Evolutionary conservation across 2,888 invertebrate species (phyloP).

Genomic region (Suillia variegata): DNA sequence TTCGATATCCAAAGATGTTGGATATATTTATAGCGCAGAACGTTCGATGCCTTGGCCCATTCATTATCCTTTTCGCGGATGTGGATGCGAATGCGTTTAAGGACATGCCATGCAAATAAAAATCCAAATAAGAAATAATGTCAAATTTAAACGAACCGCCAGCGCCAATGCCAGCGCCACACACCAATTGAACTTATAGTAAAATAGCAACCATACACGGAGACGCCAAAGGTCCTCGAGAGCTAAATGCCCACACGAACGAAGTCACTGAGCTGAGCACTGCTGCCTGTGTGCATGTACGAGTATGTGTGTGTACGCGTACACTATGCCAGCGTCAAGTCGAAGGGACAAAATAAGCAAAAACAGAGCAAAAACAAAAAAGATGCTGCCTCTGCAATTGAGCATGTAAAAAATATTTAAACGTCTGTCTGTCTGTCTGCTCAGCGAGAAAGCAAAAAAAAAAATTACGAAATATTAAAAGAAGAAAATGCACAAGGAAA

Average conservation of each 20-base stretch:
- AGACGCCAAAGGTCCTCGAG: conserved; percentile 42
- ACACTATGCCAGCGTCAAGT: too few relatives aligned
- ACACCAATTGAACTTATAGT: background rate
- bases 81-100: background rate
- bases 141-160: background rate
- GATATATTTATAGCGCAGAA: too few relatives aligned
- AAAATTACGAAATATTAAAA: background rate
- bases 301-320: too few relatives aligned
- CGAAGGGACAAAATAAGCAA: background rate
- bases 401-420: conserved; percentile 50
- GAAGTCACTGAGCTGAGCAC: background rate
- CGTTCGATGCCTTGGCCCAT: conserved; percentile 8
- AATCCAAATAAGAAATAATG: conserved; percentile 1
- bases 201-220: too few relatives aligned
- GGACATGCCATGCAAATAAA: conserved; percentile 7
- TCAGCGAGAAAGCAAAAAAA: conserved; percentile 35
- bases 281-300: background rate
- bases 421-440: conserved; percentile 42
- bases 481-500: background rate
- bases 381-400: conserved; percentile 30
- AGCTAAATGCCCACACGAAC: conserved; percentile 23
- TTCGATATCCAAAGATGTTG: too few relatives aligned
- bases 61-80: conserved; percentile 13
- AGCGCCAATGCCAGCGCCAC: background rate
- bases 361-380: background rate